phyloP scores from a whole-genome alignment of 2,888 invertebrate genomes.

The Drosophila paramelanica region DNA sequence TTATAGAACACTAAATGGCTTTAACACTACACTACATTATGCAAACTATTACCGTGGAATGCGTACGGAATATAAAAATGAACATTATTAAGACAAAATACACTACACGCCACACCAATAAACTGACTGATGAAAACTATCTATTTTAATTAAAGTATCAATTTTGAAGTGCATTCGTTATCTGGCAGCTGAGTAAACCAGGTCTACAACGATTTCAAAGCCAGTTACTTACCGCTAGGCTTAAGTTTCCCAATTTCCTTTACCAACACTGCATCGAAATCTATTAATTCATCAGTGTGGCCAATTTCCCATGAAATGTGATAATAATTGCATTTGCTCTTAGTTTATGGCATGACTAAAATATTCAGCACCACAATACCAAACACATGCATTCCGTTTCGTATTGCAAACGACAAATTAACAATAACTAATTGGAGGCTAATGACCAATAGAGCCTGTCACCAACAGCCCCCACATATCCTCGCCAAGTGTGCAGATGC shows the following conservation, averaged over 20 bases:
- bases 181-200: not conserved
- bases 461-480: conserved; percentile 15
- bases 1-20: not conserved
- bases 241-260: not conserved
- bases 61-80: too few species aligned
- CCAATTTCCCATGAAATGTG: conserved; percentile 18
- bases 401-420: conserved; percentile 65
- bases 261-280: conserved; percentile 8
- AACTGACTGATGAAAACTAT: too few species aligned
- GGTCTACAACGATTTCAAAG: not conserved
- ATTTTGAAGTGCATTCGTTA: not conserved
- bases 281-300: conserved; percentile 22
- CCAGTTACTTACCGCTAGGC: not conserved
- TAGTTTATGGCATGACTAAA: conserved; percentile 6
- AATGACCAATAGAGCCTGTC: conserved; percentile 62
- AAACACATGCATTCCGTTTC: conserved; percentile 24
- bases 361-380: conserved; percentile 22
- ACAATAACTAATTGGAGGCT: conserved; percentile 74
- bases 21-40: not conserved
- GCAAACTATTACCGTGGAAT: too few species aligned
- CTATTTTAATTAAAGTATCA: too few species aligned
- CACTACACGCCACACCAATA: too few species aligned
- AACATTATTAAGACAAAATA: too few species aligned
- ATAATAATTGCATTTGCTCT: conserved; percentile 44
- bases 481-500: conserved; percentile 23